phyloP scores from a whole-genome alignment of 2,113 vertebrate species.

The Pipa parva region DNA sequence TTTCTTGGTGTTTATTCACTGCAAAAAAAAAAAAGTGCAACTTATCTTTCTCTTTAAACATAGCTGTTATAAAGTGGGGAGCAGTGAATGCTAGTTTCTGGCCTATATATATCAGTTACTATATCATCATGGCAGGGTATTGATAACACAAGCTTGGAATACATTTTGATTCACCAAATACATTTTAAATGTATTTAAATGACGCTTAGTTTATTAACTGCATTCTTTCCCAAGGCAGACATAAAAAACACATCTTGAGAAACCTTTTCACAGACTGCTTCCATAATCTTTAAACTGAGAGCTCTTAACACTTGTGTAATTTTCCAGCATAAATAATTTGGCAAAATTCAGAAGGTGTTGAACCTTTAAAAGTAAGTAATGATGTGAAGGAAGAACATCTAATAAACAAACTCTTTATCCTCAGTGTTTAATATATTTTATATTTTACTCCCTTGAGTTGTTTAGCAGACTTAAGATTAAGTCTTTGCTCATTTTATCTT shows the following conservation, averaged over 20 bases:
- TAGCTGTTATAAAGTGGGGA: too few species aligned
- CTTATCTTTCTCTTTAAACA: too few species aligned
- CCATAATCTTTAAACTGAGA: neutral
- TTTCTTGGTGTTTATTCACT: too few species aligned
- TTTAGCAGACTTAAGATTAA: slow-evolving; percentile 19
- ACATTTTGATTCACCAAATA: neutral
- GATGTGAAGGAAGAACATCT: slow-evolving; percentile 32
- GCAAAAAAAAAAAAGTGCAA: too few species aligned
- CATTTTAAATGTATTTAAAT: slow-evolving; percentile 15
- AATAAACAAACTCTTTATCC: slow-evolving; percentile 26
- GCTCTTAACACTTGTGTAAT: slow-evolving; percentile 15
- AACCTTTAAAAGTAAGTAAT: slow-evolving; percentile 31
- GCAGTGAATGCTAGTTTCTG: too few species aligned
- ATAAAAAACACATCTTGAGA: neutral
- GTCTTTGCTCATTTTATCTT: slow-evolving; percentile 30
- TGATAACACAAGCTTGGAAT: neutral
- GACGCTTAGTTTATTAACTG: neutral
- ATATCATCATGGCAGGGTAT: neutral
- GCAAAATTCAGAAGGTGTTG: slow-evolving; percentile 36
- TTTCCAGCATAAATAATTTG: slow-evolving; percentile 33
- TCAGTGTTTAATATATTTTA: neutral
- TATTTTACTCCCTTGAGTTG: slow-evolving; percentile 25
- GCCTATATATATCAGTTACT: too few species aligned
- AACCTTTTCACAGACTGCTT: slow-evolving; percentile 22
- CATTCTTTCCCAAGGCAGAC: neutral